Base-by-base conservation (phyloP, 2,888 invertebrate species). In the Stenodema calcarata region DNA sequence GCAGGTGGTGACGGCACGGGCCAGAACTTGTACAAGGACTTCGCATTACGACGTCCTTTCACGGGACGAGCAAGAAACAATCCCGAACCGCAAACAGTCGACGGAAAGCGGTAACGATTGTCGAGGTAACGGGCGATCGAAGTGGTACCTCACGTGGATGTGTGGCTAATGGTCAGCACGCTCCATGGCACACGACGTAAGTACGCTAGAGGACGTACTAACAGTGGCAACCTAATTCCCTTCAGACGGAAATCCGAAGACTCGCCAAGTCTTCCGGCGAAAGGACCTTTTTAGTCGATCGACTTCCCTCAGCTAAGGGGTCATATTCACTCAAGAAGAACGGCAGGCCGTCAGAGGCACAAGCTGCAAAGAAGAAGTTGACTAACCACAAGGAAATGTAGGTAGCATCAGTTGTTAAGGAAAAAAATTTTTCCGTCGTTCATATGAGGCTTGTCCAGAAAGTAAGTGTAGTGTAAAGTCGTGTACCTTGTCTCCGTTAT, bases 1-100 rank as follows among this genome's bases (percentile, higher is more conserved):
- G 82, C 82, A 82, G 82, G 82, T 70, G 82, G 82, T n/a, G 28
- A 44, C 80, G 54, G 80, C 80, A 62, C 81, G 81, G 41, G 82
- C 70, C 41, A n/a, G 47, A 41, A 23, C 18, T 35, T 9, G 35
- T 35, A 82, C 82, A 82, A 62, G 82, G 23, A 62, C 69, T 82
- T 82, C 27, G 82, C 82, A 82, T 82, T 82, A 82, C 69, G n/a
- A 18, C 28, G 62, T 27, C 27, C 44, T 35, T 62, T 35, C 41
- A 54, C 54, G 54, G 16, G 62, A 23, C 23, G 23, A 42, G 23
- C 41, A 82, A 70, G 41, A 18, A 54, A 54, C 23, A 30, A 80
- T 54, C 80, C 80, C 27, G 12, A 80, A 80, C 80, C 50, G 80
- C 62, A 35, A 50, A 80, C 54, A 27, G 12, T 18, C 44, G 41